Conservation (phyloP, 2,888 invertebrate species). For the Clistopyga incitator region DNA sequence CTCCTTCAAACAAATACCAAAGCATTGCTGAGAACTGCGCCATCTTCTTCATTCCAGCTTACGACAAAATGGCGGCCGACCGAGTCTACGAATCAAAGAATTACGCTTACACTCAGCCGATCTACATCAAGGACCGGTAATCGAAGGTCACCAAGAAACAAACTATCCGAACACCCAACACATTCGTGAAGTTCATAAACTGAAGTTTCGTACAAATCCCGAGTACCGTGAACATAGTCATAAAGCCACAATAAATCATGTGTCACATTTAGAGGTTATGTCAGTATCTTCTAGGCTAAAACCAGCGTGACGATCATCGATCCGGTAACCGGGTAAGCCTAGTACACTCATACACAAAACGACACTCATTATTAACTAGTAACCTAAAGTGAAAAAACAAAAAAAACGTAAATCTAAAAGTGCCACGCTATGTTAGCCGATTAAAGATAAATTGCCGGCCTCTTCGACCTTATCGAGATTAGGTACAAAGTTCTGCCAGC, state of each 20-base stretch:
- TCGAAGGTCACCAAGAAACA: neutral
- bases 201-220: conserved; percentile 6
- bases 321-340: conserved; percentile 50
- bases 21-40: neutral
- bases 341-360: no score
- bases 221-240: conserved; percentile 13
- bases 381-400: conserved; percentile 23
- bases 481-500: conserved; percentile 34
- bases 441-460: conserved; percentile 44
- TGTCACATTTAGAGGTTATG: conserved; percentile 33
- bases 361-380: conserved; percentile 39
- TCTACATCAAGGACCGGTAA: conserved; percentile 57
- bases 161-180: neutral
- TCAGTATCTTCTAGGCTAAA: conserved; percentile 10
- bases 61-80: conserved; percentile 61
- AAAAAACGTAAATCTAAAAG: no score
- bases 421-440: conserved; percentile 22
- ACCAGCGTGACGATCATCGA: conserved; percentile 19
- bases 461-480: conserved; percentile 52
- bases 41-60: conserved; percentile 45
- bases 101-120: conserved; percentile 73
- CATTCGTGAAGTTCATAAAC: conserved; percentile 1
- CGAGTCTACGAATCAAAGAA: conserved; percentile 78
- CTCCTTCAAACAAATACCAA: neutral
- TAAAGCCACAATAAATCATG: conserved; percentile 22